Conservation (phyloP, 2,797 vertebrate genomes). For the Sciaenops ocellatus region DNA sequence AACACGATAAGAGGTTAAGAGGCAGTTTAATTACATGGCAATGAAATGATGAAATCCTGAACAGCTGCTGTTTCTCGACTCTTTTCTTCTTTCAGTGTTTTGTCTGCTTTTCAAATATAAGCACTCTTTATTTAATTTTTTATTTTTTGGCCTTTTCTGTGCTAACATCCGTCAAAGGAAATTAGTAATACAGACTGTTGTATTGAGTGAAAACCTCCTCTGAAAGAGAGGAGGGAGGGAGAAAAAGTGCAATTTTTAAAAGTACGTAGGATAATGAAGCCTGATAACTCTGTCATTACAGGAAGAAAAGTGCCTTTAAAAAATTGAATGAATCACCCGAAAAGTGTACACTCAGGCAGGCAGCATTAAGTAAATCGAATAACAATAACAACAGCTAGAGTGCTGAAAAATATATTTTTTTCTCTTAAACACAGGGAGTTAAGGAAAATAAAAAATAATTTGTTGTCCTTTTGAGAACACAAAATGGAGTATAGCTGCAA, state of each 20-base stretch:
- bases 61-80: background rate
- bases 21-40: background rate
- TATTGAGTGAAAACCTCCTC: slow-evolving; percentile 10
- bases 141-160: slow-evolving; percentile 1
- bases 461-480: slow-evolving; percentile 27
- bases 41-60: background rate
- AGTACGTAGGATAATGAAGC: slow-evolving; percentile 24
- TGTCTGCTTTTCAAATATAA: background rate
- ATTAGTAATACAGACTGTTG: slow-evolving; percentile 16
- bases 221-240: background rate
- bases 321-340: slow-evolving; percentile 42
- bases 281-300: slow-evolving; percentile 46
- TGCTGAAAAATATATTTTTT: background rate
- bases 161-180: slow-evolving; percentile 27
- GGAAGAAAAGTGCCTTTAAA: slow-evolving; percentile 30
- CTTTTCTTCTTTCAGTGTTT: background rate
- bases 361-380: slow-evolving; percentile 35
- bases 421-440: background rate
- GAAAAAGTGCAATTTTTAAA: slow-evolving; percentile 15
- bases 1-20: background rate
- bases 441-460: slow-evolving; percentile 29
- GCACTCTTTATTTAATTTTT: too few relatives aligned
- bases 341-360: slow-evolving; percentile 13
- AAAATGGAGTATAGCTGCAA: background rate
- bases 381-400: slow-evolving; percentile 7